These are phyloP conservation scores for Andinoacara biseriatus DNA, from an alignment of 2,113 vertebrate genomes.

Conservation along the genomic window DNA sequence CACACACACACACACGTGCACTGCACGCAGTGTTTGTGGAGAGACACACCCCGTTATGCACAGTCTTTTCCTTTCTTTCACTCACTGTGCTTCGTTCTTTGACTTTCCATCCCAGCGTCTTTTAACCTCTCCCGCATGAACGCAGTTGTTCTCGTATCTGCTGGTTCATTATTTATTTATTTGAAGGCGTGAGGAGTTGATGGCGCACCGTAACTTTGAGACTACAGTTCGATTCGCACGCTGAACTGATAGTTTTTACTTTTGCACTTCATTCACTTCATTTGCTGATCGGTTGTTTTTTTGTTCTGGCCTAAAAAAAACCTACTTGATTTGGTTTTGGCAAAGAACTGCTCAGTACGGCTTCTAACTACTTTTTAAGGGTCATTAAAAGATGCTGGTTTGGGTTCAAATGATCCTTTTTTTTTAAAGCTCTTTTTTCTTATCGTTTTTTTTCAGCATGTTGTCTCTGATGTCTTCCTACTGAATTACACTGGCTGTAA, in stretches of 20 bases:
- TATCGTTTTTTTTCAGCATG: neutral
- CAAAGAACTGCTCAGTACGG: neutral
- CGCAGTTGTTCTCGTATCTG: no score
- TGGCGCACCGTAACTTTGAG: no score
- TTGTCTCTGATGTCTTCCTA: neutral
- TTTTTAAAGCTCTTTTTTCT: neutral
- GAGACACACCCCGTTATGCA: conserved; percentile 29
- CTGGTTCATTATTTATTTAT: no score
- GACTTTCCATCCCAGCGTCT: neutral
- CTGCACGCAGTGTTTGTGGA: conserved; percentile 19
- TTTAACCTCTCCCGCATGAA: neutral
- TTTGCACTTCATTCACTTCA: neutral
- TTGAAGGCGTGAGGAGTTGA: no score
- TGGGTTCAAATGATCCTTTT: no score
- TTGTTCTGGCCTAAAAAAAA: neutral
- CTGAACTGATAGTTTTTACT: neutral
- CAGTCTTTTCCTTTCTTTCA: conserved; percentile 8
- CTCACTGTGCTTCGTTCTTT: neutral
- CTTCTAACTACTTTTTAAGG: neutral
- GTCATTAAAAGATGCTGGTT: neutral
- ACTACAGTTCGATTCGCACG: no score
- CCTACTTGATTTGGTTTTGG: neutral
- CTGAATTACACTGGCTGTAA: no score
- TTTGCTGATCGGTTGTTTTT: neutral
- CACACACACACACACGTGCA: neutral